These are phyloP conservation scores for Trachurus trachurus DNA, from an alignment of 2,797 vertebrate species.

Conservation along the genomic window DNA sequence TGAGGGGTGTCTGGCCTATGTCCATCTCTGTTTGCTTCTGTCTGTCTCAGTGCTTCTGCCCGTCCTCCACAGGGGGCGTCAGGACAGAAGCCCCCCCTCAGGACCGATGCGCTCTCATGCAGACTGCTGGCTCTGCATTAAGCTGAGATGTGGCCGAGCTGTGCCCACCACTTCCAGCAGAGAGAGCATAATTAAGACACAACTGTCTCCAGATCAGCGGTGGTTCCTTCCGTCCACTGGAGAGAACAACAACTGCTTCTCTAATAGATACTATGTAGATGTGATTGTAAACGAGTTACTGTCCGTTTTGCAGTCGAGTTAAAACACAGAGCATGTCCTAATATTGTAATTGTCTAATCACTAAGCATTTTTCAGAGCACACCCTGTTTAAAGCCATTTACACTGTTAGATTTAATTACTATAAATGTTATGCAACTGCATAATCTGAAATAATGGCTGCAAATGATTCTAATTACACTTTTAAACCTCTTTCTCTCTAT, in stretches of 20 bases:
- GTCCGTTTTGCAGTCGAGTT: neutral
- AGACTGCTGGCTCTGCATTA: slow-evolving; percentile 61
- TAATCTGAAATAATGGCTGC: neutral
- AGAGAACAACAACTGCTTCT: neutral
- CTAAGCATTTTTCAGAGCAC: neutral
- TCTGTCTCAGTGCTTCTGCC: slow-evolving; percentile 40
- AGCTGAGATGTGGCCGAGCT: slow-evolving; percentile 32
- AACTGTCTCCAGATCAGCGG: slow-evolving; percentile 43
- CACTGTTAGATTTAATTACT: neutral
- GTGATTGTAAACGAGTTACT: neutral
- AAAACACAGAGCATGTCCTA: neutral
- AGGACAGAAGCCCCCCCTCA: slow-evolving; percentile 43
- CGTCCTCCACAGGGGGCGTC: slow-evolving; percentile 36
- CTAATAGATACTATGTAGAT: neutral
- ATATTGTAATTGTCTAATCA: neutral
- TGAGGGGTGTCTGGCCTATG: slow-evolving; percentile 65
- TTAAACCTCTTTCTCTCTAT: neutral
- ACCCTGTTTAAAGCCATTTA: neutral
- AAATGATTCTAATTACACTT: neutral
- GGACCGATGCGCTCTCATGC: slow-evolving; percentile 63
- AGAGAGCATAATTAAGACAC: slow-evolving; percentile 55
- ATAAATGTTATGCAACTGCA: neutral
- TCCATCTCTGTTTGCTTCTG: slow-evolving; percentile 52
- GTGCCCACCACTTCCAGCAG: slow-evolving; percentile 46
- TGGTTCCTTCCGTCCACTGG: neutral